Evolutionary conservation across 2,797 vertebrate genomes (phyloP).

Genomic region (Lycodopsis pacificus): DNA sequence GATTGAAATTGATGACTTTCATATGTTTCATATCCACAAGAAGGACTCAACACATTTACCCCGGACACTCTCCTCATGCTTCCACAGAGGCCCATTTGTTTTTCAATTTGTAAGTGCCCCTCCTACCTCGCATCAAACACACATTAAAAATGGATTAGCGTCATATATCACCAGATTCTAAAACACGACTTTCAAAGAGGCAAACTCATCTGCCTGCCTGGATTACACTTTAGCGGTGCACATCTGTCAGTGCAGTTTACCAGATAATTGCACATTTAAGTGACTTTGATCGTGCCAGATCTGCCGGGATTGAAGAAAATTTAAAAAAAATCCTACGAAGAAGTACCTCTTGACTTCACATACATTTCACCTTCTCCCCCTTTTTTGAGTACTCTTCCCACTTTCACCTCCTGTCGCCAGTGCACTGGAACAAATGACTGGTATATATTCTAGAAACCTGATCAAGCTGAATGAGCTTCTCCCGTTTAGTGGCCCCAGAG

Average conservation of each 20-base stretch:
- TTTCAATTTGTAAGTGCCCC: conserved; percentile 56
- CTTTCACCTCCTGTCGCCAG: conserved; percentile 26
- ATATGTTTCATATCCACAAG: conserved; percentile 57
- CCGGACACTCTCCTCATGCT: conserved; percentile 41
- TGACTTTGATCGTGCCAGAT: conserved; percentile 13
- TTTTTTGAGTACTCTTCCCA: conserved; percentile 16
- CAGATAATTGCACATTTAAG: conserved; percentile 28
- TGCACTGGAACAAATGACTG: conserved; percentile 50
- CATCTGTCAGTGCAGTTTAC: conserved; percentile 23
- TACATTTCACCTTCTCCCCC: conserved; percentile 13
- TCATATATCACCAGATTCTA: conserved; percentile 55
- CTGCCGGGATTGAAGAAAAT: conserved; percentile 19
- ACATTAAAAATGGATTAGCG: conserved; percentile 67
- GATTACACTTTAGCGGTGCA: conserved; percentile 27
- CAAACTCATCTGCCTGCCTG: conserved; percentile 34
- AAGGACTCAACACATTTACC: conserved; percentile 59
- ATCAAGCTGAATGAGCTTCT: conserved; percentile 58
- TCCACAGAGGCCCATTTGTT: conserved; percentile 53
- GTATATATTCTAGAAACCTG: conserved; percentile 52
- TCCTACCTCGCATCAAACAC: conserved; percentile 44
- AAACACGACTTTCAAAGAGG: conserved; percentile 40
- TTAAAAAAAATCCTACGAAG: conserved; percentile 1
- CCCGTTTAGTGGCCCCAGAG: conserved; percentile 44
- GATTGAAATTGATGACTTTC: conserved; percentile 79
- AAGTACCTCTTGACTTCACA: conserved; percentile 15